These are phyloP conservation scores for Adelges cooleyi DNA, from an alignment of 1,140 invertebrate genomes.

Conservation along the genomic window DNA sequence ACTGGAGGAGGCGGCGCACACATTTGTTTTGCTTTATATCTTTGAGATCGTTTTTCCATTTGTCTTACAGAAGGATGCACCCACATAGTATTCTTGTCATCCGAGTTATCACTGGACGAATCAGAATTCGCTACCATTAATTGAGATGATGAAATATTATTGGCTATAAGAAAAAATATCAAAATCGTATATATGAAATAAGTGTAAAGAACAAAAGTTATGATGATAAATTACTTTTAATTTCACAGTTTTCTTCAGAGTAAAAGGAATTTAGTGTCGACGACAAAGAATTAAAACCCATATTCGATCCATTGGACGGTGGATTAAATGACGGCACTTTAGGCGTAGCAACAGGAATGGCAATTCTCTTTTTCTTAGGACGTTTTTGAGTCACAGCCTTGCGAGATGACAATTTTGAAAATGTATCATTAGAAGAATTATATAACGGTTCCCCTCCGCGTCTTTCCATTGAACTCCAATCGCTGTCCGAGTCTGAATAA, in stretches of 20 bases:
- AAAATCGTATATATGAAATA: too few relatives aligned
- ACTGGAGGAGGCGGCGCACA: background rate
- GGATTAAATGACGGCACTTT: slow-evolving; percentile 50
- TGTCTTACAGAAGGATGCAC: background rate
- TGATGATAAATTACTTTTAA: slow-evolving; percentile 4
- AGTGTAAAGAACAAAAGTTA: too few relatives aligned
- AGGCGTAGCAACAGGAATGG: slow-evolving; percentile 73
- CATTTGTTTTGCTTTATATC: slow-evolving; percentile 8
- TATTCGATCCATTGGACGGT: slow-evolving; percentile 18
- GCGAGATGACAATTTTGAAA: slow-evolving; percentile 47
- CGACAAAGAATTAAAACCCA: background rate
- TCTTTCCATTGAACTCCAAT: slow-evolving; percentile 67
- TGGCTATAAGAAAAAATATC: background rate
- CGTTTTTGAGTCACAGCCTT: slow-evolving; percentile 67
- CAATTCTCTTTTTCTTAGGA: slow-evolving; percentile 59
- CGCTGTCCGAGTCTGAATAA: slow-evolving; percentile 77
- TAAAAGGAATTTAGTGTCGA: background rate
- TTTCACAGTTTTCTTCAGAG: slow-evolving; percentile 11
- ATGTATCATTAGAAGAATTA: slow-evolving; percentile 32
- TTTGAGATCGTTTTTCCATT: slow-evolving; percentile 6
- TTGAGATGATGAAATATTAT: background rate
- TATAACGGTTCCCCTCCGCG: slow-evolving; percentile 45
- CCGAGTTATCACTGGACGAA: slow-evolving; percentile 15
- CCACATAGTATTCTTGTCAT: slow-evolving; percentile 7
- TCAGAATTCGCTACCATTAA: background rate